phyloP scores from a whole-genome alignment of 2,797 vertebrate genomes.

The Sebastolobus alascanus region DNA sequence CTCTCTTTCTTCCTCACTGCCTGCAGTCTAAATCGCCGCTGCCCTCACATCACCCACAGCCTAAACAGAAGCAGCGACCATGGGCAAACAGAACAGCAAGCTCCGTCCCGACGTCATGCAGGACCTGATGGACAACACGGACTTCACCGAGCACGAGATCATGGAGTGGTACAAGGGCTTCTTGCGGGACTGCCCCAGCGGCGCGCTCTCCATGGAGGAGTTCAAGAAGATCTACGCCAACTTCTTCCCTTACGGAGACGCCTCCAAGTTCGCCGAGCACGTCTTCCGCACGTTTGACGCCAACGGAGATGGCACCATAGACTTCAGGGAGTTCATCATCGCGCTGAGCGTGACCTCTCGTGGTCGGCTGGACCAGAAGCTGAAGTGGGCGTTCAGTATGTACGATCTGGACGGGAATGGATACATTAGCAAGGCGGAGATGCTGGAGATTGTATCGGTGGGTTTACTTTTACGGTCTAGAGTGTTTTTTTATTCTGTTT shows the following conservation, averaged over 20 bases:
- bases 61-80: slow-evolving; percentile 78
- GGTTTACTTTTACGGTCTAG: slow-evolving; percentile 1
- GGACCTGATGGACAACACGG: slow-evolving; percentile 97
- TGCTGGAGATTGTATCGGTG: slow-evolving; percentile 99
- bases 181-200: slow-evolving; percentile 97
- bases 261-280: slow-evolving; percentile 98
- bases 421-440: slow-evolving; percentile 99
- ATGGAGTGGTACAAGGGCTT: slow-evolving; percentile 99
- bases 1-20: neutral
- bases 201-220: slow-evolving; percentile 97
- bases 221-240: slow-evolving; percentile 99
- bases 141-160: slow-evolving; percentile 98
- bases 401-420: slow-evolving; percentile 94
- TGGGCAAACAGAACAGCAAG: slow-evolving; percentile 99
- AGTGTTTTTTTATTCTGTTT: neutral
- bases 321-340: slow-evolving; percentile 99
- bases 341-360: slow-evolving; percentile 96
- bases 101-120: slow-evolving; percentile 99
- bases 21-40: slow-evolving; percentile 51
- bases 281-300: slow-evolving; percentile 99
- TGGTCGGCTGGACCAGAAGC: slow-evolving; percentile 97
- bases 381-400: slow-evolving; percentile 99
- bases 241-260: slow-evolving; percentile 99
- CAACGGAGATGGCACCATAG: slow-evolving; percentile 96
- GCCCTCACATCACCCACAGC: slow-evolving; percentile 36